A percentile compares a stretch with the other conserved stretches of the same genome.
Evolutionary conservation across 1,140 invertebrate species (phyloP).

Genomic region (Drosophila micromelanica): DNA sequence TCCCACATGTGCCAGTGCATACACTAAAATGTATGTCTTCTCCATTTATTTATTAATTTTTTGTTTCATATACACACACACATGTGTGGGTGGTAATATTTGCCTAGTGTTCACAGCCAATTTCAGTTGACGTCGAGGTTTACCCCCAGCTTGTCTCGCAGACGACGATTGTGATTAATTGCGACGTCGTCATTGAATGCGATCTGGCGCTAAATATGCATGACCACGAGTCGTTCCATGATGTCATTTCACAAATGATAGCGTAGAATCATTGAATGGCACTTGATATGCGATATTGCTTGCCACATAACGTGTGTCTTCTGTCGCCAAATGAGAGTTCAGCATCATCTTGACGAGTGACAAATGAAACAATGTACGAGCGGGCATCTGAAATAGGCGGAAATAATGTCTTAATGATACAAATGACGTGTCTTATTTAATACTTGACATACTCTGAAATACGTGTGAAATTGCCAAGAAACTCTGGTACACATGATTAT

Average conservation of each 20-base stretch:
- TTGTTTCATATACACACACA: neutral
- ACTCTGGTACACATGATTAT: slow-evolving; percentile 3
- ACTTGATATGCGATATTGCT: slow-evolving; percentile 41
- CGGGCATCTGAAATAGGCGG: slow-evolving; percentile 57
- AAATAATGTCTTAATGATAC: slow-evolving; percentile 80
- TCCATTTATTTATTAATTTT: neutral
- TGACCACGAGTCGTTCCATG: slow-evolving; percentile 50
- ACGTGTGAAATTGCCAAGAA: slow-evolving; percentile 54
- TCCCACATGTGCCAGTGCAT: slow-evolving; percentile 58
- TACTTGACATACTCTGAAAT: slow-evolving; percentile 57
- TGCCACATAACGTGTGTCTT: slow-evolving; percentile 25
- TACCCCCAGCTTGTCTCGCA: slow-evolving; percentile 18
- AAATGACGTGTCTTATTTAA: slow-evolving; percentile 65
- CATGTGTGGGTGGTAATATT: slow-evolving; percentile 40
- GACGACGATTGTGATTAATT: slow-evolving; percentile 75
- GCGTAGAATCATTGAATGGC: slow-evolving; percentile 46
- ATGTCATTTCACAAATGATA: slow-evolving; percentile 58
- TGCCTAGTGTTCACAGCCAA: slow-evolving; percentile 31
- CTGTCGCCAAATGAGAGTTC: slow-evolving; percentile 16
- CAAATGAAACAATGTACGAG: slow-evolving; percentile 51
- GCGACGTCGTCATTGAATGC: slow-evolving; percentile 71
- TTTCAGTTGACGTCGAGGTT: slow-evolving; percentile 60
- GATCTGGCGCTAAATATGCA: slow-evolving; percentile 70
- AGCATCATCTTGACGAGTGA: slow-evolving; percentile 48
- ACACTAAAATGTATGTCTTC: slow-evolving; percentile 31